Base-by-base conservation (phyloP, 2,797 vertebrate genomes). In the Nannoperca australis region DNA sequence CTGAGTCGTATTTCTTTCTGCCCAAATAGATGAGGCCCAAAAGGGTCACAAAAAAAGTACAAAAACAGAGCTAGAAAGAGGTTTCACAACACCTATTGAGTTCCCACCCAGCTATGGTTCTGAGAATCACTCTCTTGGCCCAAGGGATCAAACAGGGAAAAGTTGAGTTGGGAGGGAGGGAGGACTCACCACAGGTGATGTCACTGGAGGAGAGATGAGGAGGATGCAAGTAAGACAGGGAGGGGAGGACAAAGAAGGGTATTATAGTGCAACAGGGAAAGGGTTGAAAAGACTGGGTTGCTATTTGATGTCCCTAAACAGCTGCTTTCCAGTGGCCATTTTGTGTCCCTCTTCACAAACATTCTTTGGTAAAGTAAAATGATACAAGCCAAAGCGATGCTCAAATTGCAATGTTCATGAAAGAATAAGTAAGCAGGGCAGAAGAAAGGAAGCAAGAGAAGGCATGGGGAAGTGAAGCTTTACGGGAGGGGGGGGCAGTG, bases 1-100 rank as follows among this genome's bases (percentile, higher is more conserved):
- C 89, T 53, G 81, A 34, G 75, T 40, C 72, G 15, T 76, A 82
- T 85, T 56, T 69, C 47, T 86, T 81, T 74, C 73, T 74, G 65
- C 76, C 63, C 58, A 90, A 89, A 92, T 12, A 84, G 5, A 82
- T 4, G 30, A 73, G 59, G 27, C 73, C 51, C 54, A 53, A 56
- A 22, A 32, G 44, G 62, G 36, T 77, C 40, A 42, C 44, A 60
- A 51, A 38, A 55, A 56, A 11, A 69, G 13, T 10, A 38, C 34
- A 38, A 73, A 70, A 32, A 61, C 30, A 64, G 55, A 50, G 38
- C 27, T 34, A 40, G 38, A 75, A 30, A n/a, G 30, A 49, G 55
- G 20, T 82, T 76, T 81, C 32, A 58, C 4, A 70, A 79, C 51
- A 76, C 56, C 30, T 69, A 47, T 38, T 7, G 44, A 70, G 55